Percentiles rank a stretch among this genome's conserved stretches.
Evolutionary conservation across 2,888 invertebrate species (phyloP).

Genomic region (Lamproptera curius): DNA sequence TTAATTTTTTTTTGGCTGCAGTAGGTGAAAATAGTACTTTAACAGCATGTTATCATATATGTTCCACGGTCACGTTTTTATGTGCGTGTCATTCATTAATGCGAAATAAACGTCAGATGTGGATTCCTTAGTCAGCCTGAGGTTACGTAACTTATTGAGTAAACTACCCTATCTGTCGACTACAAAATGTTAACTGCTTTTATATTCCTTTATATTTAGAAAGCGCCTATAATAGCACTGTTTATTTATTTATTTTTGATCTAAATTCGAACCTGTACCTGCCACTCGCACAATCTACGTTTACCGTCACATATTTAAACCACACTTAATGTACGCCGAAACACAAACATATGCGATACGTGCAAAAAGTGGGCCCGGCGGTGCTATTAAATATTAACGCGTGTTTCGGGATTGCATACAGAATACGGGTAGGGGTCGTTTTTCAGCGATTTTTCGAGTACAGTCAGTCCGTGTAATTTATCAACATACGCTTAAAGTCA

Average conservation of each 20-base stretch:
- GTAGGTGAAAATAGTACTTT: too few species aligned
- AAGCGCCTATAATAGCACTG: too few species aligned
- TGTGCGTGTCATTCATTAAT: slow-evolving; percentile 7
- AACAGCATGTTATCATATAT: not conserved
- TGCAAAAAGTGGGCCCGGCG: slow-evolving; percentile 1
- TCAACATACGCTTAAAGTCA: not conserved
- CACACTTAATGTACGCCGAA: not conserved
- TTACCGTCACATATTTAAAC: not conserved
- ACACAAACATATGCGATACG: slow-evolving; percentile 6
- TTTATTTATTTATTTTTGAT: too few species aligned
- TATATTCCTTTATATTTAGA: too few species aligned
- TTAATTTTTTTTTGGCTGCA: too few species aligned
- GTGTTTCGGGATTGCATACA: slow-evolving; percentile 8
- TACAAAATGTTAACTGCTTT: too few species aligned
- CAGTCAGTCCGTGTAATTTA: too few species aligned
- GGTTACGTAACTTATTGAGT: slow-evolving; percentile 11
- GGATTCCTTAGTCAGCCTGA: not conserved
- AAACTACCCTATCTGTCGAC: too few species aligned
- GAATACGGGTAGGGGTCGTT: slow-evolving; percentile 4
- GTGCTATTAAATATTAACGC: slow-evolving; percentile 14
- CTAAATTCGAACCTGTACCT: too few species aligned
- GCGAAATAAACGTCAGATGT: not conserved
- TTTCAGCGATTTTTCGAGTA: not conserved
- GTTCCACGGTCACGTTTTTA: not conserved
- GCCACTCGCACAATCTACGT: too few species aligned